These are phyloP conservation scores for Allochrocebus solatus DNA, from an alignment of 2,797 vertebrate species.

Conservation along the genomic window DNA sequence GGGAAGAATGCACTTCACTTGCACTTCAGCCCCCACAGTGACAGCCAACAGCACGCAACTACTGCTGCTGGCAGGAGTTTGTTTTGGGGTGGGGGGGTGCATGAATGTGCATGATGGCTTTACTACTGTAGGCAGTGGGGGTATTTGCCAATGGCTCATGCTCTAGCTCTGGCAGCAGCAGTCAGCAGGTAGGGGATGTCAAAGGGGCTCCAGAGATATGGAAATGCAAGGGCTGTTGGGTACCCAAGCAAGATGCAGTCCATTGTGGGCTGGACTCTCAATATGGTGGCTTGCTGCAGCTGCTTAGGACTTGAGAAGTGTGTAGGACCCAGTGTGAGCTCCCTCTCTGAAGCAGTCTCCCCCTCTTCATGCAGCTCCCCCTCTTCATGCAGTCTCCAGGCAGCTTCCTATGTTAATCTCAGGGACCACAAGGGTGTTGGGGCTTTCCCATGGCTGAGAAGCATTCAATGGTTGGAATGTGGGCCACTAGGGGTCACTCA, in stretches of 20 bases:
- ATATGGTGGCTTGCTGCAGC: neutral
- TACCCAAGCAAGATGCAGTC: neutral
- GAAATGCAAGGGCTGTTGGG: neutral
- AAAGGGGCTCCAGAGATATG: neutral
- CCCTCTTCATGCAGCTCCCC: too few species aligned
- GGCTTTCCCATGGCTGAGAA: neutral
- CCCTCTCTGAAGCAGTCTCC: neutral
- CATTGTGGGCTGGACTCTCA: neutral
- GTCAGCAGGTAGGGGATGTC: too few species aligned
- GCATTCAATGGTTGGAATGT: neutral
- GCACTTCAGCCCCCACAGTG: neutral
- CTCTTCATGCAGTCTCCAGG: neutral
- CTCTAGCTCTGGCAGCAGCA: neutral
- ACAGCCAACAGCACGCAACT: neutral
- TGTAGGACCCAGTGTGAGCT: neutral
- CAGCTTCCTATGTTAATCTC: neutral
- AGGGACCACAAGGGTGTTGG: neutral
- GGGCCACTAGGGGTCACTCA: neutral
- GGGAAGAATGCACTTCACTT: neutral
- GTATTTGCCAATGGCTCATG: neutral
- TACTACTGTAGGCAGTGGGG: neutral
- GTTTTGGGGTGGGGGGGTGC: fast-evolving
- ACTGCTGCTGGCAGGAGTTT: neutral
- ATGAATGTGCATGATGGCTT: neutral
- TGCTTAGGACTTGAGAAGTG: neutral